Evolutionary conservation across 2,113 vertebrate species (phyloP).

Genomic region (Apaloderma vittatum): DNA sequence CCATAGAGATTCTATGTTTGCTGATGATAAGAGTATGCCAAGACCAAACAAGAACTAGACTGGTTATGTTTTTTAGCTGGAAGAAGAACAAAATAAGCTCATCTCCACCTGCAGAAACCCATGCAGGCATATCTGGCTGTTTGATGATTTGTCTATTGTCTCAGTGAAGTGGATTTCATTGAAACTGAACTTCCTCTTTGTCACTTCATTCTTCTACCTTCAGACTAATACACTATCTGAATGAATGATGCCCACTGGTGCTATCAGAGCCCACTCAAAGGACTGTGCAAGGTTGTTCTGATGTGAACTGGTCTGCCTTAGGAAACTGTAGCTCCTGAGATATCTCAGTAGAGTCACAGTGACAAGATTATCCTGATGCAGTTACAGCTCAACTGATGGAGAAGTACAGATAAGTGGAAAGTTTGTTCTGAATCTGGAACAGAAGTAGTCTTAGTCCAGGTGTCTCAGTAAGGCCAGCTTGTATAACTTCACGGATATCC

Average conservation of each 20-base stretch:
- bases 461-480: background rate
- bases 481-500: background rate
- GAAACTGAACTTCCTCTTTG: background rate
- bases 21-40: background rate
- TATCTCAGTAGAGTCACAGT: background rate
- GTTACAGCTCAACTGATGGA: background rate
- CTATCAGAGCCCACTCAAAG: background rate
- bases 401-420: background rate
- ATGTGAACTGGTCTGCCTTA: background rate
- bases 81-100: background rate
- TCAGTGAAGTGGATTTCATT: background rate
- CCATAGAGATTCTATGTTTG: background rate
- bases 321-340: background rate
- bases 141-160: background rate
- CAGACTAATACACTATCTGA: background rate
- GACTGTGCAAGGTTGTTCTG: background rate
- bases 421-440: background rate
- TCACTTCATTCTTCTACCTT: background rate
- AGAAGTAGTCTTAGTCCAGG: background rate
- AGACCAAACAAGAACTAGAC: background rate
- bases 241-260: background rate
- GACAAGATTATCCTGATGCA: rapidly evolving
- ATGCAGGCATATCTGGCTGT: background rate
- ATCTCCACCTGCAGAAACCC: background rate
- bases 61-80: background rate